Evolutionary conservation across 1,140 invertebrate genomes (phyloP), one percentile per base, ranked within the genome.

Genomic region (Brachionus calyciflorus): DNA sequence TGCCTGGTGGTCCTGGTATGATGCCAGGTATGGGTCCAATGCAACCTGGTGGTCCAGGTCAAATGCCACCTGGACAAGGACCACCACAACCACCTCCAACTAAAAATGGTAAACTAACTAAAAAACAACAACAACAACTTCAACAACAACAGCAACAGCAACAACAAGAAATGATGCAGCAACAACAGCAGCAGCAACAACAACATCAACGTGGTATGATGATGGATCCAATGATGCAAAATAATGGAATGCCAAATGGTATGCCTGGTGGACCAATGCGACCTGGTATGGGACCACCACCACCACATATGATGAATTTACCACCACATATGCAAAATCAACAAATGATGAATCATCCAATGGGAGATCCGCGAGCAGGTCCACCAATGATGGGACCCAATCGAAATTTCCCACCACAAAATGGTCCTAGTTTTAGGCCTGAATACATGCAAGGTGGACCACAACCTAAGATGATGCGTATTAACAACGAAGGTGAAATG

Each of bases 91-190:
- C 44, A 46, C 9, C n/a, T 7, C 57, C 57, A 0, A 63, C 41
- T 3, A 65, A 65, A 24, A 65, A 65, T n/a, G 60, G 60, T 19
- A 65, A 65, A 28, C 21, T 65, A 41, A 65, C 37, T 24, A 65
- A 65, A 65, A 65, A 65, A n/a, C 60, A 65, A 24, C 60, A 65
- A 37, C 60, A 65, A 14, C 60, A 65, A 44, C 37, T 24, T 9
- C 60, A 65, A 28, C 60, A 65, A n/a, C 60, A 65, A 24, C 60
- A 65, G n/a, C n/a, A n/a, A n/a, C n/a, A n/a, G n/a, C n/a, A n/a
- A n/a, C n/a, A n/a, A 30, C 53, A 55, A 9, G 55, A 60, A 17
- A 60, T 60, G 55, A 60, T 60, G 55, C 55, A 60, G 12, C 60
- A 65, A 19, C 60, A 65, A 33, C 55, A 60, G n/a, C 55, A 60